These are phyloP conservation scores for Xestoiulus laeticollis DNA, from an alignment of 2,888 invertebrate genomes.

Conservation along the genomic window DNA sequence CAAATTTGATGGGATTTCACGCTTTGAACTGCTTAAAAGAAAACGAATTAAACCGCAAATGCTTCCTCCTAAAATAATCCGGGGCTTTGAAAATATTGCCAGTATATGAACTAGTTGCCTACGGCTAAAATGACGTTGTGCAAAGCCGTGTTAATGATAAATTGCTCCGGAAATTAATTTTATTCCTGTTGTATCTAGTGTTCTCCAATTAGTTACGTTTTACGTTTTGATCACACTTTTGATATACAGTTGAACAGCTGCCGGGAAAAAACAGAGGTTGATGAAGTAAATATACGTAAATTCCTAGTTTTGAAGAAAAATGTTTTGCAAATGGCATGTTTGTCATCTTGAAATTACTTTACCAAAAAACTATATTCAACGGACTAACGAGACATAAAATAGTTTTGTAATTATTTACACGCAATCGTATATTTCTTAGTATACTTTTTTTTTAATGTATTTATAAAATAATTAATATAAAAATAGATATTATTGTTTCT, in stretches of 20 bases:
- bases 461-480: too few species aligned
- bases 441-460: too few species aligned
- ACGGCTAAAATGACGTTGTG: background rate
- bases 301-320: background rate
- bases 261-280: too few species aligned
- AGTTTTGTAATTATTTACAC: too few species aligned
- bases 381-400: too few species aligned
- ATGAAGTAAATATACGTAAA: background rate
- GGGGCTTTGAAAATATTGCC: background rate
- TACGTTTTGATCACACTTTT: too few species aligned
- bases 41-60: slow-evolving; percentile 21
- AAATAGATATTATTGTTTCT: too few species aligned
- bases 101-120: background rate
- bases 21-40: slow-evolving; percentile 41
- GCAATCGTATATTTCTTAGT: too few species aligned
- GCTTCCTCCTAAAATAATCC: slow-evolving; percentile 4
- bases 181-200: background rate
- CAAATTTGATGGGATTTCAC: slow-evolving; percentile 38
- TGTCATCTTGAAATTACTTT: too few species aligned
- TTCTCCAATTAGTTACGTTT: background rate
- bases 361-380: too few species aligned
- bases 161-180: background rate
- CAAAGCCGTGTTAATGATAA: background rate
- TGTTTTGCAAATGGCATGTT: too few species aligned
- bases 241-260: too few species aligned